Evolutionary conservation across 2,888 invertebrate species (phyloP), one percentile per base, ranked within the genome.

Genomic region (Argyra leucocephala): DNA sequence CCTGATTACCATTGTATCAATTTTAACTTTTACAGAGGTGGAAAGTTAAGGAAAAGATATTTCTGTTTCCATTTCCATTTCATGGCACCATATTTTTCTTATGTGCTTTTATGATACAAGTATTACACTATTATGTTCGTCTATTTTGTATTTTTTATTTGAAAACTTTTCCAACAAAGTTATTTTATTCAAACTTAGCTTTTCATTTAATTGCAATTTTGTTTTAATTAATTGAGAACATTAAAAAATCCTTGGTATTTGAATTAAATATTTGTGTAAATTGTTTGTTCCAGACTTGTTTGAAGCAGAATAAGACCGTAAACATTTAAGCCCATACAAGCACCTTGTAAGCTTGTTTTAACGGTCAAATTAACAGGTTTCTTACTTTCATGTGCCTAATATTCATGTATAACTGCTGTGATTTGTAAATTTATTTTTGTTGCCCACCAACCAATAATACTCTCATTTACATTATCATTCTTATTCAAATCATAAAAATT

Each of bases 401-500:
- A 97, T 78, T 97, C 96, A 76, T 97, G 97, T 77, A 97, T 97
- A 65, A 97, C 91, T 0, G 95, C 96, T 96, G 81, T 96, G 96
- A 76, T 93, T 95, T 0, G 97, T 96, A 59, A 99, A 95, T 80
- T 98, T 97, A 72, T 93, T 89, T 64, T 96, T 0, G 98, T 99
- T 1, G 97, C 96, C 91, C 91, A 98, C 99, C 99, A 99, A 24
- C 99, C 99, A 65, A 99, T 95, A 74, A 99, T 95, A 71, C 86
- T 89, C 81, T 99, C 98, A 67, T 88, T 88, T 0, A 93, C 86
- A 76, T 97, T 96, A 1, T 98, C 96, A 74, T 93, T 87, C 70
- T 90, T 88, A 80, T 97, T 96, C 64, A 97, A 83, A 73, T 96
- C 96, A 75, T 91, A 96, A 76, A 97, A 88, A 74, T 96, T 96